phyloP scores from a whole-genome alignment of 2,113 vertebrate species.

The Xiphorhynchus elegans region DNA sequence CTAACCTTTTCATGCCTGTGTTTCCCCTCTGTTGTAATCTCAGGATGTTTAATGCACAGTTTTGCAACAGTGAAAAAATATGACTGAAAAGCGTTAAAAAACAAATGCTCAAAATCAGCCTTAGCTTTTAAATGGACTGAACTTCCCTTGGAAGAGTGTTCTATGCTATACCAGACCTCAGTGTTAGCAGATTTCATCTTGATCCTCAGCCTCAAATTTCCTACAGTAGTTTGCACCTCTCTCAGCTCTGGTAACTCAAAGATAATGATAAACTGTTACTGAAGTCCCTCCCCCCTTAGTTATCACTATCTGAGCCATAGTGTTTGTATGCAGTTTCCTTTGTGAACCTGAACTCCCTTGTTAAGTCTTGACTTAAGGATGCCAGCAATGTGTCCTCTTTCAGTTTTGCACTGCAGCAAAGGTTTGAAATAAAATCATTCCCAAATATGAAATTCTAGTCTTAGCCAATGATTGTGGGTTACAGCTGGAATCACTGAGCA shows the following conservation, averaged over 20 bases:
- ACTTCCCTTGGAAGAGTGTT: constrained; percentile 66
- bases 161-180: constrained; percentile 51
- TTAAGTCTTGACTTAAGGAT: constrained; percentile 71
- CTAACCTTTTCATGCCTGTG: background rate
- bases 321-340: constrained; percentile 14
- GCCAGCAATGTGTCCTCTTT: constrained; percentile 52
- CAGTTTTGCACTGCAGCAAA: constrained; percentile 54
- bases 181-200: constrained; percentile 28
- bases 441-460: background rate
- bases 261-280: background rate
- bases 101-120: background rate
- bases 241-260: background rate
- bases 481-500: background rate
- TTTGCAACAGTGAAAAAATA: background rate
- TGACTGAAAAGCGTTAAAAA: background rate
- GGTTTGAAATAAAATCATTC: constrained; percentile 9
- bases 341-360: constrained; percentile 20
- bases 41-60: background rate
- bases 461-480: background rate
- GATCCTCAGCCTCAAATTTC: background rate
- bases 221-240: background rate
- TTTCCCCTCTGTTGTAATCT: background rate
- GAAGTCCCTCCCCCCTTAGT: constrained; percentile 34
- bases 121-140: background rate
- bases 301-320: constrained; percentile 16